Base-by-base conservation (phyloP, 2,113 vertebrate species). In the Gopherus flavomarginatus region DNA sequence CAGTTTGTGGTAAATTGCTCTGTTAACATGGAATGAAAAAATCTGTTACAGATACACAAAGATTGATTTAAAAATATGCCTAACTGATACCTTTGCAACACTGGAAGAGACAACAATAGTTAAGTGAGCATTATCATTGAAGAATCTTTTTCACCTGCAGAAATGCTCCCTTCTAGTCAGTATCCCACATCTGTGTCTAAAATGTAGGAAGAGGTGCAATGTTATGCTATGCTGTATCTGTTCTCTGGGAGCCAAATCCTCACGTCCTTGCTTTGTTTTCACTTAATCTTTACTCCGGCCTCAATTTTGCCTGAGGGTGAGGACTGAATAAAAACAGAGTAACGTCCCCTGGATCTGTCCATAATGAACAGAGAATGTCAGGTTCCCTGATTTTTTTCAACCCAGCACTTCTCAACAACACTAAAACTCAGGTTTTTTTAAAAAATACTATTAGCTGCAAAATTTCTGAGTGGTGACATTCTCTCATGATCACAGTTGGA, bases 401-500 rank as follows among this genome's bases (percentile, higher is more conserved):
- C 90, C 80, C 91, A 79, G 89, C 50, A 38, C 53, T 87, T 92
- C 49, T 80, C 83, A 89, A 87, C 75, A 85, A 49, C 49, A 65
- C 81, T 85, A 92, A 97, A 97, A 3, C 69, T 95, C 84, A 84
- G 53, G 83, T 96, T 95, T 97, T 97, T 72, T 1, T 95, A 94
- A 94, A 95, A 96, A 82, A 84, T 96, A 49, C 94, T 42, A 92
- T 86, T 82, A 92, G 79, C 95, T 90, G 89, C 59, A 84, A 35
- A 50, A 57, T 95, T 52, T 89, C 94, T 96, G 86, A 96, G 96
- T 81, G 89, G 79, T 96, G 75, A 90, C 89, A 94, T 93, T 87
- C 96, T 84, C 91, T 93, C 92, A 93, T 81, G 59, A 79, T 90
- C 95, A 69, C 96, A 96, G 96, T 54, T 96, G 88, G 94, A 94